Evolutionary conservation across 2,888 invertebrate species (phyloP).

Genomic region (Trypoxylon attenuatum): DNA sequence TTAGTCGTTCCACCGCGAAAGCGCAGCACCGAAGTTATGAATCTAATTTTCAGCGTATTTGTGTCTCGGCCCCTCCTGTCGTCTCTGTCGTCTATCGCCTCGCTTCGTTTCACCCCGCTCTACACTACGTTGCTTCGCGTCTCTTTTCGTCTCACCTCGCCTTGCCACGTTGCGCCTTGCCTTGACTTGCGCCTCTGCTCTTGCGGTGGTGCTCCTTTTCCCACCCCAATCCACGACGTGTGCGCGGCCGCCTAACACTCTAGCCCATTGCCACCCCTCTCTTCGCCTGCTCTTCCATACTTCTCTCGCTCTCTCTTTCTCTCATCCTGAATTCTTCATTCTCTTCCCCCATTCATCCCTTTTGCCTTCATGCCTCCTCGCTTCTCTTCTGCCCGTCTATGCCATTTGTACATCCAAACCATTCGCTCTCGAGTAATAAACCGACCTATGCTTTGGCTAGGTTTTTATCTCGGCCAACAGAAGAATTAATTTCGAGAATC

Average conservation of each 20-base stretch:
- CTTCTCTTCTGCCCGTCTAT: slow-evolving; percentile 35
- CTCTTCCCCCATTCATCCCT: slow-evolving; percentile 7
- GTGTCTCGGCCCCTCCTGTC: slow-evolving; percentile 54
- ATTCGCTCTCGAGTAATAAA: slow-evolving; percentile 61
- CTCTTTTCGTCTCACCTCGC: slow-evolving; percentile 18
- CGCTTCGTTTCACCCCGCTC: slow-evolving; percentile 21
- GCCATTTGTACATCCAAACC: slow-evolving; percentile 48
- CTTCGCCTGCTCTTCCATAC: slow-evolving; percentile 10
- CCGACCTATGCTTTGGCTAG: slow-evolving; percentile 67
- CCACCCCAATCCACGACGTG: background rate
- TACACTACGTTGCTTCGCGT: slow-evolving; percentile 21
- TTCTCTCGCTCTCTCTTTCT: slow-evolving; percentile 24
- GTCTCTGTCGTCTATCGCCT: slow-evolving; percentile 8
- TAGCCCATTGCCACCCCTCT: no score
- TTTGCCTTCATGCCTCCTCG: slow-evolving; percentile 18
- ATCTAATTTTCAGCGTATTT: slow-evolving; percentile 73
- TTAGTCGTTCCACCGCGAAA: slow-evolving; percentile 63
- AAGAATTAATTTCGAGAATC: slow-evolving; percentile 68
- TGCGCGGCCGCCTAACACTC: background rate
- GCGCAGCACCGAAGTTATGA: slow-evolving; percentile 72
- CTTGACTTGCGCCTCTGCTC: slow-evolving; percentile 6
- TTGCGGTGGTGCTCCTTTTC: slow-evolving; percentile 1
- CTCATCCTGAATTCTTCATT: slow-evolving; percentile 11
- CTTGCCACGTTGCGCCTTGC: background rate
- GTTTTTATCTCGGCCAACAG: slow-evolving; percentile 64